phyloP scores from a whole-genome alignment of 2,113 vertebrate genomes.

The Tapirus terrestris region DNA sequence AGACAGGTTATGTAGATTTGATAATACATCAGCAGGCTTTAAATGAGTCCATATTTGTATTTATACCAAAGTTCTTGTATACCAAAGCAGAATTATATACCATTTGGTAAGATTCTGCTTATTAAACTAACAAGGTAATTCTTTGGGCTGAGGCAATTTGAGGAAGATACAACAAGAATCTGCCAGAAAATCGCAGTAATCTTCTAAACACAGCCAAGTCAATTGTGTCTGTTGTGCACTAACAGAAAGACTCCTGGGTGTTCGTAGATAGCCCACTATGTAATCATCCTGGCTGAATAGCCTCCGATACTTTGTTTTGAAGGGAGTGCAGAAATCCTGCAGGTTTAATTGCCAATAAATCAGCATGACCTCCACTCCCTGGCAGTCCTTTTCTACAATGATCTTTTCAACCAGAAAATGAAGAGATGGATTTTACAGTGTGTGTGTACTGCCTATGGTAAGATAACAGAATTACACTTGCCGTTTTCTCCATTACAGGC shows the following conservation, averaged over 20 bases:
- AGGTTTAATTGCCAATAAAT: slow-evolving; percentile 99
- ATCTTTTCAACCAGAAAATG: slow-evolving; percentile 98
- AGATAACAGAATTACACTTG: slow-evolving; percentile 91
- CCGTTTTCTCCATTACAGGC: slow-evolving; percentile 88
- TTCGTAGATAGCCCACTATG: slow-evolving; percentile 75
- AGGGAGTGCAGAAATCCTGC: slow-evolving; percentile 92
- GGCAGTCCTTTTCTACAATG: slow-evolving; percentile 88
- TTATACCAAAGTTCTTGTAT: slow-evolving; percentile 14
- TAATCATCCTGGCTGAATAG: slow-evolving; percentile 83
- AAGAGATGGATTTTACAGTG: slow-evolving; percentile 95
- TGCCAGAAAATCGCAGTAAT: slow-evolving; percentile 80
- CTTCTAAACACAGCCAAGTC: slow-evolving; percentile 82
- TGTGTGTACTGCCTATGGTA: slow-evolving; percentile 88
- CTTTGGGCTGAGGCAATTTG: slow-evolving; percentile 48
- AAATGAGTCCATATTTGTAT: slow-evolving; percentile 2
- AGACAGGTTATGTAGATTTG: neutral
- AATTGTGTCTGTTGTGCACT: slow-evolving; percentile 82
- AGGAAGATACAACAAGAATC: slow-evolving; percentile 63
- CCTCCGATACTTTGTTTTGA: slow-evolving; percentile 86
- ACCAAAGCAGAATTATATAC: slow-evolving; percentile 46
- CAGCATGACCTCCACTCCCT: slow-evolving; percentile 93
- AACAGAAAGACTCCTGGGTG: slow-evolving; percentile 80
- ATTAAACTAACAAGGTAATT: slow-evolving; percentile 74
- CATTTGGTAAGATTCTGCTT: slow-evolving; percentile 68
- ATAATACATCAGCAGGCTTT: slow-evolving; percentile 26